Percentiles rank a stretch among this genome's conserved stretches.
phyloP scores from a whole-genome alignment of 1,140 invertebrate genomes.

The Saccostrea glomerata region DNA sequence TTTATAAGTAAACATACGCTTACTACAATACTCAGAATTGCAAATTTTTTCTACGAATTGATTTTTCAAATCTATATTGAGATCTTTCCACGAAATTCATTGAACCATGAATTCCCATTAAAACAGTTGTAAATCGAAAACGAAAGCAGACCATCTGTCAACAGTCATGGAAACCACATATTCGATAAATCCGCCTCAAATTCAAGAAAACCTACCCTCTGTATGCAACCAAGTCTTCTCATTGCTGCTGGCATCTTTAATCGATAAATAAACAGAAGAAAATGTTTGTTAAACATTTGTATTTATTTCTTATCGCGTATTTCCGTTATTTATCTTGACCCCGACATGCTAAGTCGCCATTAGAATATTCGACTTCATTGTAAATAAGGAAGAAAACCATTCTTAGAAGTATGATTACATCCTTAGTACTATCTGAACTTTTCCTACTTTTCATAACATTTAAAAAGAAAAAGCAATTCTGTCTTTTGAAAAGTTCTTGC shows the following conservation, averaged over 20 bases:
- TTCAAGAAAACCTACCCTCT: background rate
- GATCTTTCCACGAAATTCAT: slow-evolving; percentile 14
- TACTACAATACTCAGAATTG: background rate
- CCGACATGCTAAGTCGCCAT: background rate
- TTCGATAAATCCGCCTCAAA: background rate
- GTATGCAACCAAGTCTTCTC: slow-evolving; percentile 1
- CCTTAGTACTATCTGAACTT: no score
- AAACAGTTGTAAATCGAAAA: slow-evolving; percentile 13
- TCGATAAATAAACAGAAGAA: slow-evolving; percentile 15
- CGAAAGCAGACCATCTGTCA: background rate
- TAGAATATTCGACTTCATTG: no score
- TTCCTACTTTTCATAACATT: no score
- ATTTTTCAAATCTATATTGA: background rate
- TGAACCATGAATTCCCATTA: slow-evolving; percentile 23
- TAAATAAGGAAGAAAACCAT: no score
- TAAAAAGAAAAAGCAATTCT: no score
- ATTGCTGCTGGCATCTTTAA: background rate
- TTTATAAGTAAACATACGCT: background rate
- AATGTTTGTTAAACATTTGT: slow-evolving; percentile 15
- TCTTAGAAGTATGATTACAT: no score
- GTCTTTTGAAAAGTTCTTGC: no score
- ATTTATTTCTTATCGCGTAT: background rate
- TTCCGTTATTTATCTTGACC: background rate
- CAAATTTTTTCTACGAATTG: background rate
- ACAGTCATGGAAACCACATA: background rate